A percentile compares a stretch with the other conserved stretches of the same genome.
These are phyloP conservation scores for Trachemys scripta DNA, from an alignment of 2,113 vertebrate genomes.

Conservation along the genomic window DNA sequence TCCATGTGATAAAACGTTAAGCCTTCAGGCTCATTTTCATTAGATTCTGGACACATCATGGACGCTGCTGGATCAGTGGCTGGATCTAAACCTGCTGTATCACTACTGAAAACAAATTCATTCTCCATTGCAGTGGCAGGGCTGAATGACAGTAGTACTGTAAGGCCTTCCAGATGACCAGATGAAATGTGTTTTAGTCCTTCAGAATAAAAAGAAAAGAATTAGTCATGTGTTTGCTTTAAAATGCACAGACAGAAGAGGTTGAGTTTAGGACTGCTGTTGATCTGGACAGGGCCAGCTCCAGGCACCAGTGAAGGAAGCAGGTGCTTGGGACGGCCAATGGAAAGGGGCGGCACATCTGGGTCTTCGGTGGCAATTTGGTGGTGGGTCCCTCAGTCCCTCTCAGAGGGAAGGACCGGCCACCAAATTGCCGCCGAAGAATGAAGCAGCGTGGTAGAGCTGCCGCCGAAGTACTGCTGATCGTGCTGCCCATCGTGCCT, in stretches of 20 bases:
- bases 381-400: no score
- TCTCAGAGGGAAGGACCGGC: no score
- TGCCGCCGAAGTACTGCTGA: no score
- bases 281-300: neutral
- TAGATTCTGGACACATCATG: neutral
- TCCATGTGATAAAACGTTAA: slow-evolving; percentile 82
- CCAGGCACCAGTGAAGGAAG: no score
- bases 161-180: neutral
- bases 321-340: no score
- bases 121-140: slow-evolving; percentile 1
- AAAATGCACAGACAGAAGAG: neutral
- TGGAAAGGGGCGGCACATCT: no score
- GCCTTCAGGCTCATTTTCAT: slow-evolving; percentile 44
- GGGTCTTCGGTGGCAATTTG: no score
- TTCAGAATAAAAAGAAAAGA: slow-evolving; percentile 34
- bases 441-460: no score
- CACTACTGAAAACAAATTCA: neutral
- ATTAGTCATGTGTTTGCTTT: neutral
- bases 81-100: neutral
- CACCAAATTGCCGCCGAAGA: no score
- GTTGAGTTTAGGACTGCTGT: neutral
- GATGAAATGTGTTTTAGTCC: neutral
- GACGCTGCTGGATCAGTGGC: accelerated
- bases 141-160: slow-evolving; percentile 46
- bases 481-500: no score